Evolutionary conservation across 2,888 invertebrate species (phyloP).

Genomic region (Andrena praecox): DNA sequence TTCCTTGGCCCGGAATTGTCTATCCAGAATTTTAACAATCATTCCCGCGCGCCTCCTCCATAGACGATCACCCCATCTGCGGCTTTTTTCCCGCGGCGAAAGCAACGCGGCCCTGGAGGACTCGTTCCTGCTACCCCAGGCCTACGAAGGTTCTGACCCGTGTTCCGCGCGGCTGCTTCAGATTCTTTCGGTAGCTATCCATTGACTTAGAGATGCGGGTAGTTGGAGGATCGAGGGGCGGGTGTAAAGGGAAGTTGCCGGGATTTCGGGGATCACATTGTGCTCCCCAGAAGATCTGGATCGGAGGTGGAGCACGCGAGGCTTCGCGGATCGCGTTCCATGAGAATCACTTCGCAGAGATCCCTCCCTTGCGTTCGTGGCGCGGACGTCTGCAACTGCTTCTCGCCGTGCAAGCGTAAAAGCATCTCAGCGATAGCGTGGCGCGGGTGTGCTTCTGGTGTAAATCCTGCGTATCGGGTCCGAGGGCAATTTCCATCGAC

Average conservation of each 20-base stretch:
- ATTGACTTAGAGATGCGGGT: neutral
- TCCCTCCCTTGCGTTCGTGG: neutral
- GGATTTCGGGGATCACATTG: constrained; percentile 17
- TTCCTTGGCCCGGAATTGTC: constrained; percentile 2
- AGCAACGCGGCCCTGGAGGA: neutral
- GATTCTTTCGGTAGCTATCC: constrained; percentile 28
- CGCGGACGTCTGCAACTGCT: neutral
- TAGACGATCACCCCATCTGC: constrained; percentile 7
- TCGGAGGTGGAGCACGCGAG: neutral
- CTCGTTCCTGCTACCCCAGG: neutral
- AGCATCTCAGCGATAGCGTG: neutral
- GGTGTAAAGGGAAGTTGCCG: constrained; percentile 3
- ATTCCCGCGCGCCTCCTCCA: constrained; percentile 3
- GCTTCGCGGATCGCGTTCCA: neutral
- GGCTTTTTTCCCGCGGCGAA: neutral
- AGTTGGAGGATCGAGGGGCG: neutral
- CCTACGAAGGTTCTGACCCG: neutral
- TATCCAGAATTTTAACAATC: constrained; percentile 34
- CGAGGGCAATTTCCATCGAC: neutral
- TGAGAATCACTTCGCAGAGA: neutral
- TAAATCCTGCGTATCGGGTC: neutral
- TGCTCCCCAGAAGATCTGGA: neutral
- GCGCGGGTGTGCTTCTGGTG: neutral
- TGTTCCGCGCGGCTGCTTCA: neutral
- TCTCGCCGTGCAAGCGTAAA: neutral